Evolutionary conservation across 2,113 vertebrate genomes (phyloP).

Genomic region (Sialia sialis): DNA sequence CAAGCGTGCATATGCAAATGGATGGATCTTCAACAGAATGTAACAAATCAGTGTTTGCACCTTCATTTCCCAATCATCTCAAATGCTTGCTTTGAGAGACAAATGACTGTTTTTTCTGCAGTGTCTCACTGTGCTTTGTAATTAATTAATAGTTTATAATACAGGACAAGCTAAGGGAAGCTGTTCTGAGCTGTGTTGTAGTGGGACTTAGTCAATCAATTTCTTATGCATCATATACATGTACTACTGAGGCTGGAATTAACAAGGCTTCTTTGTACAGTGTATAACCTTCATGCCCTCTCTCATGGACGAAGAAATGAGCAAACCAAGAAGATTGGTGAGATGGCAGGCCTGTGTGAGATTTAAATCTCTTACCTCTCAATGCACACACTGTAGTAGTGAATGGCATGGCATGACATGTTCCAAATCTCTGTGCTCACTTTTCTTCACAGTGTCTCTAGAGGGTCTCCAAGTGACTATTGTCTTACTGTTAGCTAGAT

Average conservation of each 20-base stretch:
- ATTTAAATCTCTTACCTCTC: background rate
- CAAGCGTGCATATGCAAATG: background rate
- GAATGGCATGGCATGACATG: background rate
- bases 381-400: background rate
- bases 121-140: background rate
- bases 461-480: background rate
- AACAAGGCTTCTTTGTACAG: background rate
- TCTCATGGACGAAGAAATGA: background rate
- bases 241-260: background rate
- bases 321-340: background rate
- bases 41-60: background rate
- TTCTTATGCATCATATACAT: background rate
- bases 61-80: background rate
- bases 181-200: background rate
- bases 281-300: background rate
- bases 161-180: background rate
- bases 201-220: background rate
- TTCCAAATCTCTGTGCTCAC: background rate
- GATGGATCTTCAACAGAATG: background rate
- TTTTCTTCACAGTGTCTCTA: background rate
- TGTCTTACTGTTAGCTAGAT: background rate
- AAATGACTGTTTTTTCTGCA: background rate
- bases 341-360: background rate
- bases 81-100: background rate
- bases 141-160: background rate